A percentile compares a stretch with the other conserved stretches of the same genome.
Evolutionary conservation across 2,888 invertebrate species (phyloP).

Genomic region (Stenichneumon culpator): DNA sequence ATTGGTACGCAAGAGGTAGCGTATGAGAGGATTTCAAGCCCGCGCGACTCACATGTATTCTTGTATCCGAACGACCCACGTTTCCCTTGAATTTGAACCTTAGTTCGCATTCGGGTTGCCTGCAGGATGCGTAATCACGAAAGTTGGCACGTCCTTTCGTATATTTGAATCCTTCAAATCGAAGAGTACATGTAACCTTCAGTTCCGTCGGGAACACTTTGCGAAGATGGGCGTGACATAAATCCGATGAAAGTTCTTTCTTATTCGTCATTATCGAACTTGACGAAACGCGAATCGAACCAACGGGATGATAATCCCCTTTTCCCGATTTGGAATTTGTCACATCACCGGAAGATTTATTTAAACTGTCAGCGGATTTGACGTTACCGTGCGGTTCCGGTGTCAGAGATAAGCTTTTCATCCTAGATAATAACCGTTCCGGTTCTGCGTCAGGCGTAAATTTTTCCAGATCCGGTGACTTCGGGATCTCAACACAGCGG

Average conservation of each 20-base stretch:
- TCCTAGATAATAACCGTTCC: background rate
- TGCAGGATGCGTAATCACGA: constrained; percentile 37
- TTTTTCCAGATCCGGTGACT: background rate
- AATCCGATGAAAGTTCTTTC: too few relatives aligned
- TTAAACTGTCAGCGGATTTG: background rate
- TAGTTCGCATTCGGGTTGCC: constrained; percentile 37
- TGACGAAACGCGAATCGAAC: background rate
- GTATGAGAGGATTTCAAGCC: constrained; percentile 17
- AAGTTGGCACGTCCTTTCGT: constrained; percentile 33
- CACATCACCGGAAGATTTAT: background rate
- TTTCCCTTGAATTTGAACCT: constrained; percentile 38
- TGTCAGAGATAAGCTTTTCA: constrained; percentile 1
- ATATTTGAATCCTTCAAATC: constrained; percentile 41
- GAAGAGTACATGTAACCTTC: constrained; percentile 19
- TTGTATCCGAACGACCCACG: background rate
- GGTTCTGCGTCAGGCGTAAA: constrained; percentile 3
- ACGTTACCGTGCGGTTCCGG: background rate
- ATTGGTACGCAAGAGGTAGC: too few relatives aligned
- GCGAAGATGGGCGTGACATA: background rate
- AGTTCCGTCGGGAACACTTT: constrained; percentile 1
- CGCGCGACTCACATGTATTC: constrained; percentile 13
- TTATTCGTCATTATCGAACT: background rate
- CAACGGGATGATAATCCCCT: background rate
- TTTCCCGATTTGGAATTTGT: background rate
- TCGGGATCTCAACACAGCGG: background rate